These are phyloP conservation scores for Dendropsophus ebraccatus DNA, from an alignment of 2,113 vertebrate species.

Conservation along the genomic window DNA sequence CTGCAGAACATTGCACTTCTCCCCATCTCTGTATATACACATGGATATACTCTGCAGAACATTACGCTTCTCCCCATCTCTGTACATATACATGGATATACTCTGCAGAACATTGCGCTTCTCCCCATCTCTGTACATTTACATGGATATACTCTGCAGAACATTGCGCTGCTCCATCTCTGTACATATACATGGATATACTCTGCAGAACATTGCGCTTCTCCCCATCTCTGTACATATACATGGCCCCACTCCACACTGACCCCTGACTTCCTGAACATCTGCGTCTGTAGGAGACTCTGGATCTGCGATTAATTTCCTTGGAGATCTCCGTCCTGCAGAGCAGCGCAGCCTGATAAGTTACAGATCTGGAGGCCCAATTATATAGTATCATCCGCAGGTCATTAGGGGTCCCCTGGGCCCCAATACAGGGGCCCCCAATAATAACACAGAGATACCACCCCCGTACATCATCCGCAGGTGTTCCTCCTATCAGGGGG, in stretches of 20 bases:
- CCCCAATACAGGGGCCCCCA: neutral
- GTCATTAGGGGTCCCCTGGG: neutral
- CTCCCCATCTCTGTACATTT: too few relatives aligned
- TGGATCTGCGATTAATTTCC: neutral
- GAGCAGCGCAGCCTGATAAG: neutral
- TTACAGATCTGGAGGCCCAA: neutral
- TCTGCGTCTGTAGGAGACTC: constrained; percentile 1
- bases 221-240: neutral
- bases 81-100: too few relatives aligned
- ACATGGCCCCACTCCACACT: neutral
- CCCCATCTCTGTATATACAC: too few relatives aligned
- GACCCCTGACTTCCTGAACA: constrained; percentile 23
- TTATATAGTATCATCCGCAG: neutral
- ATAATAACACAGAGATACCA: too few relatives aligned
- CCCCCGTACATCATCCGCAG: too few relatives aligned
- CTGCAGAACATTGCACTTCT: neutral
- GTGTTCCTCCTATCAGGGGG: too few relatives aligned
- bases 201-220: neutral
- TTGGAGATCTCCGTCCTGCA: neutral
- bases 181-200: too few relatives aligned
- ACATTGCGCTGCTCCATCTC: too few relatives aligned
- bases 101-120: too few relatives aligned
- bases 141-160: too few relatives aligned
- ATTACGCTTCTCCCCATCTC: too few relatives aligned
- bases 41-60: too few relatives aligned